Evolutionary conservation across 2,888 invertebrate species (phyloP).

Genomic region (Ochropacha duplaris): DNA sequence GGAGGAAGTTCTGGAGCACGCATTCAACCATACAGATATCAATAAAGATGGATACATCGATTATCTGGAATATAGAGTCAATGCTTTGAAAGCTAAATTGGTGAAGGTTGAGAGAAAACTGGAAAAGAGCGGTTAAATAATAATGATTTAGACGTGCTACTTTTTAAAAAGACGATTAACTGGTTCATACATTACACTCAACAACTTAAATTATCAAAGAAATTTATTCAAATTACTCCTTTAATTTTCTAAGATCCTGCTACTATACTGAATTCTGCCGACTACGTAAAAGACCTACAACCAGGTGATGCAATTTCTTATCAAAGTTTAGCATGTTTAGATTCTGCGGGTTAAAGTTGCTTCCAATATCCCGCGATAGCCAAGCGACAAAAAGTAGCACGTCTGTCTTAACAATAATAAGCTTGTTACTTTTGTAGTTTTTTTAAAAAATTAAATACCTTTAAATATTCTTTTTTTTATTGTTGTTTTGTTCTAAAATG

Average conservation of each 20-base stretch:
- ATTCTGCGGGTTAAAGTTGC: background rate
- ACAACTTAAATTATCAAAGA: background rate
- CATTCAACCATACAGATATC: conserved; percentile 85
- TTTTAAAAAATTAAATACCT: background rate
- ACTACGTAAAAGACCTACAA: too few relatives aligned
- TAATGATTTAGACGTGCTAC: conserved; percentile 10
- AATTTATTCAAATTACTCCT: too few relatives aligned
- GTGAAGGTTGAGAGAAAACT: conserved; percentile 17
- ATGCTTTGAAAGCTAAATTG: conserved; percentile 48
- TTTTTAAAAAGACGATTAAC: background rate
- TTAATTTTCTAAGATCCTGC: too few relatives aligned
- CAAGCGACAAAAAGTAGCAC: background rate
- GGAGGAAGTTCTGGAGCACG: conserved; percentile 82
- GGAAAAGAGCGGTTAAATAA: conserved; percentile 8
- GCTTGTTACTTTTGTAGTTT: background rate
- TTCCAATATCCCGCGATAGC: background rate
- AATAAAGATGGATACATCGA: conserved; percentile 90
- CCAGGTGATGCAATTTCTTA: too few relatives aligned
- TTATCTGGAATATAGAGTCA: conserved; percentile 83
- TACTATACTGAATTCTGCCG: too few relatives aligned
- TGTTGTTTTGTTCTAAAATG: too few relatives aligned
- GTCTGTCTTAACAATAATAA: background rate
- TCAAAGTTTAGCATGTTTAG: too few relatives aligned
- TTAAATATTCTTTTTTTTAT: background rate
- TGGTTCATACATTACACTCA: background rate